Evolutionary conservation across 2,113 vertebrate genomes (phyloP), one percentile per base, ranked within the genome.

Genomic region (Rhinichthys klamathensis): DNA sequence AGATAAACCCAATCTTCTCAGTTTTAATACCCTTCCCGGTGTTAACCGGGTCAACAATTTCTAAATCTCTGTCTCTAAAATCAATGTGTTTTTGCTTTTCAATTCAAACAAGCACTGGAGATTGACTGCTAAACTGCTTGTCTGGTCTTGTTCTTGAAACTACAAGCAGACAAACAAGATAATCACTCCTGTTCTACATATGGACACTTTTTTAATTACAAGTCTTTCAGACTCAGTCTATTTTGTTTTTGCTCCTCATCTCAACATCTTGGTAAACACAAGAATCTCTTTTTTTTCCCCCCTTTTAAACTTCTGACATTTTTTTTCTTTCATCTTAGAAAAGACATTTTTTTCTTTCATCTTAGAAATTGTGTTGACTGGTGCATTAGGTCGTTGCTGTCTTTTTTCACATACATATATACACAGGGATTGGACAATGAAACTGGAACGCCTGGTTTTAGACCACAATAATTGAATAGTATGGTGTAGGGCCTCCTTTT

Each of bases 121-220:
- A 89, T 89, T 85, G 63, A 90, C 85, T 86, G 74, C 84, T 87
- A 77, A 70, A 74, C 88, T 85, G 88, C 72, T 89, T 89, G 88
- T 89, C 72, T 89, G 88, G 88, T 89, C 89, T 91, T 93, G 91
- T 93, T 92, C 89, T 82, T 86, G 89, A 90, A 88, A 88, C 87
- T 91, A 93, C 92, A 93, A 93, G 90, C 91, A 27, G 74, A 10
- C 8, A 63, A 91, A 93, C 92, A 92, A 93, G 90, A 91, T 94
- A 89, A 93, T 94, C 91, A 86, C 82, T 85, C 89, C 80, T 15
- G 56, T 88, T 91, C 91, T 92, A 92, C 93, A 92, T 87, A 88
- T 73, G 75, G 91, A 93, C 90, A 90, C 63, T 77, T 82, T 82
- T 86, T 91, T 93, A 89, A 94, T 93, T 92, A 92, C 90, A 65